Evolutionary conservation across 30 jellyfish, hydroid and myxozoan species (phyloP).

Genomic region (Aurelia sp.): DNA sequence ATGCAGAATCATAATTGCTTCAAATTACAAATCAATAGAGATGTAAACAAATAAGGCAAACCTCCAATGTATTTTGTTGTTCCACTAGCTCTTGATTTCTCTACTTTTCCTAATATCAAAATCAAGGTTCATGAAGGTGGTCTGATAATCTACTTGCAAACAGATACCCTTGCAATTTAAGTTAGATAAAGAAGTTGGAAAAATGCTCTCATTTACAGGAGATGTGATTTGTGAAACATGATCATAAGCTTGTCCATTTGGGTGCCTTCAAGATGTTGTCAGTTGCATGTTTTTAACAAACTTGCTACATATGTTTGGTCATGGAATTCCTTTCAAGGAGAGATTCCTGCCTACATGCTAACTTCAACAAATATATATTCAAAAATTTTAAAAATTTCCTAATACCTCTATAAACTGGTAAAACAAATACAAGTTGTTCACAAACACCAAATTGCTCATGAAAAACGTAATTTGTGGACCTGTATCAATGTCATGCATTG

Average conservation of each 20-base stretch:
- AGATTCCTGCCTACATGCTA: background rate
- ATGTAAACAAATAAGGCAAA: background rate
- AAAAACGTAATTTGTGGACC: too few species aligned
- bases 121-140: too few species aligned
- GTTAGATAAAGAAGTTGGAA: background rate
- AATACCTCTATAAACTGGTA: too few species aligned
- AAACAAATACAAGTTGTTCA: too few species aligned
- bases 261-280: constrained; percentile 9
- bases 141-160: too few species aligned
- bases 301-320: constrained; percentile 16
- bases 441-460: too few species aligned
- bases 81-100: background rate
- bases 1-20: constrained; percentile 6
- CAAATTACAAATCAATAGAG: constrained; percentile 8
- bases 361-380: background rate
- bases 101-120: background rate
- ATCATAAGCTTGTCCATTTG: constrained; percentile 11
- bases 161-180: too few species aligned
- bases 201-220: constrained; percentile 10
- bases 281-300: background rate
- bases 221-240: constrained; percentile 5
- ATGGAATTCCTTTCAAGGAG: constrained; percentile 2
- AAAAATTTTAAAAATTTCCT: too few species aligned
- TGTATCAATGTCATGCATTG: background rate
- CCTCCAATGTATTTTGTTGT: background rate